phyloP scores from a whole-genome alignment of 2,888 invertebrate genomes.

The Tricholauxania praeusta region DNA sequence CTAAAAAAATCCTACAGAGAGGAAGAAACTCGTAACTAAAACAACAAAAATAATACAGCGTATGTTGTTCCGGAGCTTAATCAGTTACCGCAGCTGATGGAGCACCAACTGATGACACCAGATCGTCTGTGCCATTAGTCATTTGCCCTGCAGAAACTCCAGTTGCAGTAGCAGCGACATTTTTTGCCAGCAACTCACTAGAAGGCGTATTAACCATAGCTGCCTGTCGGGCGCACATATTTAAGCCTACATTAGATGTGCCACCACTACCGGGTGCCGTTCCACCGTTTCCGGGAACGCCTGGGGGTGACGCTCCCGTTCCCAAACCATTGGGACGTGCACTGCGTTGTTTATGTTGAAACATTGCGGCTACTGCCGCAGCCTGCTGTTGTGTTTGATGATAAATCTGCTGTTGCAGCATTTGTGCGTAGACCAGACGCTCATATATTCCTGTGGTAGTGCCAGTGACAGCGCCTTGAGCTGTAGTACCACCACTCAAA shows the following conservation, averaged over 20 bases:
- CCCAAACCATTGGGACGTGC: conserved; percentile 37
- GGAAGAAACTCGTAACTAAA: conserved; percentile 26
- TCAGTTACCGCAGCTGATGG: conserved; percentile 12
- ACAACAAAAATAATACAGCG: neutral
- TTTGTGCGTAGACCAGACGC: conserved; percentile 52
- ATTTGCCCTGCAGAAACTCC: neutral
- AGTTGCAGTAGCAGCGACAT: neutral
- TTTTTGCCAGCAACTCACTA: conserved; percentile 34
- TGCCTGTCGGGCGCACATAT: conserved; percentile 41
- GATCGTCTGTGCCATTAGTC: conserved; percentile 30
- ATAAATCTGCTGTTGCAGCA: conserved; percentile 51
- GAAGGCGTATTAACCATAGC: conserved; percentile 28
- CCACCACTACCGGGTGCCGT: neutral
- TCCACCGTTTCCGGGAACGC: conserved; percentile 8
- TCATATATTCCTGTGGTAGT: conserved; percentile 49
- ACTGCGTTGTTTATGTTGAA: conserved; percentile 67
- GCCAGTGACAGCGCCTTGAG: conserved; percentile 39
- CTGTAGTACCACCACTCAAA: conserved; percentile 36
- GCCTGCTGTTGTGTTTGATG: conserved; percentile 50
- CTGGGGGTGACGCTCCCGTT: conserved; percentile 6
- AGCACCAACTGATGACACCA: conserved; percentile 30
- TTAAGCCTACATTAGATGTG: conserved; percentile 10
- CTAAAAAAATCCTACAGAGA: conserved; percentile 12
- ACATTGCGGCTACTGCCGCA: conserved; percentile 48
- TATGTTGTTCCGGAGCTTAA: neutral